Base-by-base conservation (phyloP, 2,888 invertebrate species). In the Galerucella calmariensis region DNA sequence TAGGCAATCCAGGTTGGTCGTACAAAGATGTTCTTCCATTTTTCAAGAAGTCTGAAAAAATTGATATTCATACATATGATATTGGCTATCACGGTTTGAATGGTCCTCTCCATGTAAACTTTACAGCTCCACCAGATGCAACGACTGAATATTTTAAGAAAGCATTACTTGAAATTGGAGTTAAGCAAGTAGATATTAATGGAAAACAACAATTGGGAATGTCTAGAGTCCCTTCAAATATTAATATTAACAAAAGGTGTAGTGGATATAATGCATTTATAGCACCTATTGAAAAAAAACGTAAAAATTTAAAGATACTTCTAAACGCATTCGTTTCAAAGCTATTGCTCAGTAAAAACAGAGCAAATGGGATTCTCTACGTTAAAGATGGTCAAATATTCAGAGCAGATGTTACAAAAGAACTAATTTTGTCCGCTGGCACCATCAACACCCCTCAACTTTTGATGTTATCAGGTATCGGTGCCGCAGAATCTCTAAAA, bases 1-100 rank as follows among this genome's bases (percentile, higher is more conserved):
- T 91, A 83, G 95, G 94, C 0, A 94, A 93, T 83, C 85, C 88
- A 0, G 94, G 93, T 0, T 94, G 94, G 94, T 89, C 91, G 41
- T 94, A 90, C 88, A 86, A 91, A 24, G 90, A 92, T 2, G 92
- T 94, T 1, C 35, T 41, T 41, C 35, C 35, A 41, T 41, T 6
- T 41, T 41, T 41, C 6, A 41, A 41, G 8, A 94, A 94, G 85
- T 88, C 93, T 41, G 94, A 94, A 86, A 91, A 91, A 67, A 72
- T 62, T 41, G 48, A 59, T 11, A 62, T 69, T 24, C 56, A 65
- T 10, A 20, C 56, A 11, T 69, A 70, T 1, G 75, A 75, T 41
- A 16, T 12, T 11, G n/a, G n/a, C 9, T 78, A 74, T 58, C 79
- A 79, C 67, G 76, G 75, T 0, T 69, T 87, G 2, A 89, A 89